Conservation (phyloP, 2,797 vertebrate genomes). For the Muscicapa comitata region DNA sequence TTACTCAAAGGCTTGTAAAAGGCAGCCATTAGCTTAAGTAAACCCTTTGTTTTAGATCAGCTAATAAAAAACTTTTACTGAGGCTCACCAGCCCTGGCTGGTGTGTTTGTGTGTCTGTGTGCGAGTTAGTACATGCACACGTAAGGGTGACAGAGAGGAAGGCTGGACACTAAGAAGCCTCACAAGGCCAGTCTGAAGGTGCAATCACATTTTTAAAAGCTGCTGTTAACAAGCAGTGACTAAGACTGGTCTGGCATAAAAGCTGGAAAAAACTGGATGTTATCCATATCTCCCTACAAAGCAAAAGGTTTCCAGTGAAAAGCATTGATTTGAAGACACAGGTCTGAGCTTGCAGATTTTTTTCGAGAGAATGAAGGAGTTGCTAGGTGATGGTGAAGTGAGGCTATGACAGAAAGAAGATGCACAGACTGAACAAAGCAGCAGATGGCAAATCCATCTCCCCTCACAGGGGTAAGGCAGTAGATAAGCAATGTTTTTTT, state of each 20-base stretch:
- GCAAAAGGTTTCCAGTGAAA: not conserved
- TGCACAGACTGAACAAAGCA: not conserved
- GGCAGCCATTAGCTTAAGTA: not conserved
- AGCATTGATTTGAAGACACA: not conserved
- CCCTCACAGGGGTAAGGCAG: not conserved
- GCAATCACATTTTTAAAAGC: not conserved
- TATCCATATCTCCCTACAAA: not conserved
- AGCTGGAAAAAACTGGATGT: not conserved
- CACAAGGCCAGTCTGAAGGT: not conserved
- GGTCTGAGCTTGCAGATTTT: not conserved
- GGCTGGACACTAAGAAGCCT: not conserved
- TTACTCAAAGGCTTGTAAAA: not conserved
- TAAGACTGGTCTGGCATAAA: not conserved
- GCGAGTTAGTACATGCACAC: accelerated
- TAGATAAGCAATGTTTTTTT: not conserved
- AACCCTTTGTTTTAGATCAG: not conserved
- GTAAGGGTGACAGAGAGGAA: not conserved
- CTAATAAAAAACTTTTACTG: not conserved
- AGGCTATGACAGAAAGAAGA: not conserved
- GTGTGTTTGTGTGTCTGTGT: no score
- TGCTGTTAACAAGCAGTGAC: not conserved
- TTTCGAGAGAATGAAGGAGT: not conserved
- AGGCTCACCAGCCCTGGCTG: not conserved
- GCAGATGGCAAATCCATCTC: not conserved
- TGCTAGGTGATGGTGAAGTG: not conserved